Evolutionary conservation across 2,113 vertebrate genomes (phyloP).

Genomic region (Acrocephalus kingi): DNA sequence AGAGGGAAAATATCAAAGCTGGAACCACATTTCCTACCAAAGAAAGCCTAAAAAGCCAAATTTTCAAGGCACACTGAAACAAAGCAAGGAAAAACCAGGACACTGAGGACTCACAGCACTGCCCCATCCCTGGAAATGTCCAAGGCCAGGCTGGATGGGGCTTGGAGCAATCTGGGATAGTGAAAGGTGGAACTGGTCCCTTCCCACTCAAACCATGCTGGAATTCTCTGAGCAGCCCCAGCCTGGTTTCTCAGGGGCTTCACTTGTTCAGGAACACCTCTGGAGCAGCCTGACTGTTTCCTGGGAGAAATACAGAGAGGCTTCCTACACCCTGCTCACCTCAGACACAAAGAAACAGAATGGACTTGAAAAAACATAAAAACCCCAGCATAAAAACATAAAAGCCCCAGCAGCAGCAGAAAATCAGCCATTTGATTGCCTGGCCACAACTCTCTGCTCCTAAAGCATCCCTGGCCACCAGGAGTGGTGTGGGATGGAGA

Average conservation of each 20-base stretch:
- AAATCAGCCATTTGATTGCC: background rate
- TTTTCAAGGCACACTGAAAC: background rate
- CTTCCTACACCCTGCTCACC: rapidly evolving
- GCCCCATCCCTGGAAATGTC: background rate
- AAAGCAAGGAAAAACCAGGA: background rate
- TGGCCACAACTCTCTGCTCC: background rate
- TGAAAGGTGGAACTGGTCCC: background rate
- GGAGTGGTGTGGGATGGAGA: background rate
- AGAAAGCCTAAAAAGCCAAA: background rate
- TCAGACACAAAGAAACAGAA: background rate
- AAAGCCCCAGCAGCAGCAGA: background rate
- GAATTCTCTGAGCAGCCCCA: background rate
- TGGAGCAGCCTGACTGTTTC: background rate
- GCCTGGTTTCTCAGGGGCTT: rapidly evolving
- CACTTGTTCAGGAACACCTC: background rate
- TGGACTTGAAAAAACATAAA: rapidly evolving
- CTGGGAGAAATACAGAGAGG: background rate
- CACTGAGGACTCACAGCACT: background rate
- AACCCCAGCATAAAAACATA: background rate
- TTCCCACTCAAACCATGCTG: background rate
- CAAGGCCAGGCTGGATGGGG: background rate
- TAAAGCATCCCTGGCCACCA: background rate
- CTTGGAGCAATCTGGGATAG: background rate
- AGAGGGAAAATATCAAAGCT: rapidly evolving
- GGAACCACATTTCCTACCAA: background rate